Evolutionary conservation across 2,888 invertebrate genomes (phyloP).

Genomic region (Oxycera nigricornis): DNA sequence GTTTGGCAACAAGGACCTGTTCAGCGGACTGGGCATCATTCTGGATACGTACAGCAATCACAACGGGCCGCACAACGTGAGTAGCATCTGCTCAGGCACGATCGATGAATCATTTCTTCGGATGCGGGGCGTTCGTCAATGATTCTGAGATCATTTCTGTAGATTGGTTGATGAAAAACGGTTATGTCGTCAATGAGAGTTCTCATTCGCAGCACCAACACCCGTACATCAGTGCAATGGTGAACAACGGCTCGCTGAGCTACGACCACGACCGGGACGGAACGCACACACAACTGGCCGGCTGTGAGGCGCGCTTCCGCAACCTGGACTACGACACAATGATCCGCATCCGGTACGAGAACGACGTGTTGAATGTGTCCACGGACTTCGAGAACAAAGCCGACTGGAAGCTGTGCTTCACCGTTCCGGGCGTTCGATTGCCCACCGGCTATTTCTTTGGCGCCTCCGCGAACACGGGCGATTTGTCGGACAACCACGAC

Average conservation of each 20-base stretch:
- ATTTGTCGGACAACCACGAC: slow-evolving; percentile 96
- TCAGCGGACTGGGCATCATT: slow-evolving; percentile 88
- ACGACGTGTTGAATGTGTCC: slow-evolving; percentile 87
- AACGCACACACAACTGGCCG: slow-evolving; percentile 95
- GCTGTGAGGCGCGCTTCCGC: slow-evolving; percentile 95
- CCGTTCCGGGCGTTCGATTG: slow-evolving; percentile 84
- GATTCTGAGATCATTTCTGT: too few relatives aligned
- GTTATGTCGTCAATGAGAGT: too few relatives aligned
- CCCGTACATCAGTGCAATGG: slow-evolving; percentile 98
- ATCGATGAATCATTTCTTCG: too few relatives aligned
- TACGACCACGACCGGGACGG: slow-evolving; percentile 99
- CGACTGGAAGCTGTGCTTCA: slow-evolving; percentile 93
- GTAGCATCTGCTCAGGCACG: too few relatives aligned
- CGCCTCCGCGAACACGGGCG: slow-evolving; percentile 94
- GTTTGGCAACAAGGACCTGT: slow-evolving; percentile 93
- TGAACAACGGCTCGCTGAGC: slow-evolving; percentile 92
- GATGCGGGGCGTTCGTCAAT: too few relatives aligned
- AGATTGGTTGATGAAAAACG: too few relatives aligned
- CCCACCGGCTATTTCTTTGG: slow-evolving; percentile 97
- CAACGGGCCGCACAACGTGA: slow-evolving; percentile 97
- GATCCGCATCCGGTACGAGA: slow-evolving; percentile 88
- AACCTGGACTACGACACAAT: slow-evolving; percentile 91
- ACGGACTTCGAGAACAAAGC: slow-evolving; percentile 91
- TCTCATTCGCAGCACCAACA: slow-evolving; percentile 82
- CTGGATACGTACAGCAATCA: slow-evolving; percentile 99